Evolutionary conservation across 1,140 invertebrate species (phyloP).

Genomic region (Anagrus nilaparvatae): DNA sequence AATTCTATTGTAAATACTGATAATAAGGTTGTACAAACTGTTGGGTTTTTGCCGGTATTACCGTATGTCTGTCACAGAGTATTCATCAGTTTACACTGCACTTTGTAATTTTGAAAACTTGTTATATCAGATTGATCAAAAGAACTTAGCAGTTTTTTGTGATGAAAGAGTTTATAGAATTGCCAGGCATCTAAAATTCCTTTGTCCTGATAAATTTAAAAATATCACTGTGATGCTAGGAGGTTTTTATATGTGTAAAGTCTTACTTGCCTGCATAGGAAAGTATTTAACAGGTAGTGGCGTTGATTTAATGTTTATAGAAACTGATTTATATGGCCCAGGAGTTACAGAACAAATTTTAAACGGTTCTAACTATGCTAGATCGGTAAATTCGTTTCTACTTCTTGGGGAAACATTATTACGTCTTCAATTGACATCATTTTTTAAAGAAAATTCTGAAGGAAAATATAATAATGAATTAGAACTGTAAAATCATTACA

Average conservation of each 20-base stretch:
- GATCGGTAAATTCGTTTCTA: slow-evolving; percentile 11
- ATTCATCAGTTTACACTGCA: not conserved
- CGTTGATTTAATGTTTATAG: slow-evolving; percentile 13
- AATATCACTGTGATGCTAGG: slow-evolving; percentile 8
- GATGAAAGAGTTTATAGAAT: slow-evolving; percentile 3
- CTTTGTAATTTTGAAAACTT: slow-evolving; percentile 3
- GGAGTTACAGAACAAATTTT: slow-evolving; percentile 12
- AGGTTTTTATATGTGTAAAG: slow-evolving; percentile 13
- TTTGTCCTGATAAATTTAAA: not conserved
- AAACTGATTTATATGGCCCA: too few species aligned
- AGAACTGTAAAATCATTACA: not conserved
- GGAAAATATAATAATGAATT: slow-evolving; percentile 1
- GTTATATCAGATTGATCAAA: not conserved
- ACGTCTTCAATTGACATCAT: slow-evolving; percentile 10
- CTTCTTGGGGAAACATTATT: slow-evolving; percentile 7
- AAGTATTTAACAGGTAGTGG: slow-evolving; percentile 15
- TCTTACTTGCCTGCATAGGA: slow-evolving; percentile 4
- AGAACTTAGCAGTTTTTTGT: not conserved
- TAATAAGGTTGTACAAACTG: too few species aligned
- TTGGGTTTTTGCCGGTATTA: not conserved
- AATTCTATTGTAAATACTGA: too few species aligned
- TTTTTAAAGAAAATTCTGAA: too few species aligned
- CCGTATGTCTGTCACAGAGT: not conserved
- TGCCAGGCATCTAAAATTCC: not conserved
- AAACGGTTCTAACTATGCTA: slow-evolving; percentile 9